Base-by-base conservation (phyloP, 2,797 vertebrate genomes). In the Microhierax caerulescens region DNA sequence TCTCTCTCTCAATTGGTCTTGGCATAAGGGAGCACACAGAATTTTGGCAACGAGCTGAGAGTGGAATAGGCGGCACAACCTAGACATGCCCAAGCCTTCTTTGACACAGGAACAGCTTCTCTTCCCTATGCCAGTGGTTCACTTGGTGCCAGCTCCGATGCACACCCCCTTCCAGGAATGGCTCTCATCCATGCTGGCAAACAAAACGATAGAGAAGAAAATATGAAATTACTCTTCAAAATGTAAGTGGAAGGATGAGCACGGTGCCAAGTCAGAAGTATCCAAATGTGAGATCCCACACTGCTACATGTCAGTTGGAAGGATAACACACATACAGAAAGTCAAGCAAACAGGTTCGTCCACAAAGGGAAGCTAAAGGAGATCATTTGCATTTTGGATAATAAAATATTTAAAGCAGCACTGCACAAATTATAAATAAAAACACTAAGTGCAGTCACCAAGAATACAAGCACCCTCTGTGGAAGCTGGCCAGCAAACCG, bases 151-250 rank as follows among this genome's bases (percentile, higher is more conserved):
- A 98, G 97, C 97, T 98, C 97, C 14, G 28, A 98, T 93, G 96
- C 97, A 95, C 97, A 98, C 97, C 97, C 97, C 97, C 97, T 98
- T 98, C 98, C 97, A 98, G 97, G 98, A 97, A 98, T 98, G 98
- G 98, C 98, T 98, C 95, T 91, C 96, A 95, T 98, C 98, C 98
- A 98, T 98, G 93, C 97, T 98, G 98, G 98, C 98, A 98, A 98
- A 97, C 95, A 98, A 95, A 98, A 98, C 96, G 95, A 97, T 95
- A 97, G 98, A 95, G 97, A 98, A 98, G 98, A 98, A 98, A 98
- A 98, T 98, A 98, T 90, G 96, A 98, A 98, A 98, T 98, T 98
- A 97, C 98, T 98, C 98, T 98, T 98, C 98, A 98, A 98, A 98
- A 98, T 98, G 97, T 97, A 98, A 98, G 98, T 98, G 98, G 97